phyloP scores from a whole-genome alignment of 1,140 invertebrate species.

The Cyclina sinensis region DNA sequence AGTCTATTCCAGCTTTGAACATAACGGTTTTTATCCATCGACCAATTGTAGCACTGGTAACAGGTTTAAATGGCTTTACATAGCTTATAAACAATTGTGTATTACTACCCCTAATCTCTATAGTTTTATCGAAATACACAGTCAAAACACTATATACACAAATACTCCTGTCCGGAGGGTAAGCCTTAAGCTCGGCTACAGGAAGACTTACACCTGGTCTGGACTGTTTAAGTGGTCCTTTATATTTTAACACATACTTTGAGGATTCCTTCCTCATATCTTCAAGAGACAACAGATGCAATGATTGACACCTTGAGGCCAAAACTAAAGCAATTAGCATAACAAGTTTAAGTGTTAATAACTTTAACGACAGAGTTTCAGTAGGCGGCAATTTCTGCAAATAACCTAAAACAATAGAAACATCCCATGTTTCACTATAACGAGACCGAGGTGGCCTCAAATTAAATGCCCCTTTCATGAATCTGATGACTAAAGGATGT shows the following conservation, averaged over 20 bases:
- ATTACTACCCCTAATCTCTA: background rate
- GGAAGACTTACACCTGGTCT: background rate
- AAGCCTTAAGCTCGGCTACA: background rate
- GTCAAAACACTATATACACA: slow-evolving; percentile 15
- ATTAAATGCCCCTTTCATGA: slow-evolving; percentile 66
- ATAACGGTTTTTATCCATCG: slow-evolving; percentile 59
- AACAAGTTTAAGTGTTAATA: slow-evolving; percentile 50
- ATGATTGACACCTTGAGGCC: slow-evolving; percentile 15
- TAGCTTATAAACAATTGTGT: slow-evolving; percentile 40
- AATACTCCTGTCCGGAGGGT: background rate
- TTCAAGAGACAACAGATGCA: slow-evolving; percentile 15
- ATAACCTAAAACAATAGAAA: slow-evolving; percentile 52
- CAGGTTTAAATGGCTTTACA: slow-evolving; percentile 50
- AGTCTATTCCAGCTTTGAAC: background rate
- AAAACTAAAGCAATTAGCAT: slow-evolving; percentile 54
- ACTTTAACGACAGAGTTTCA: slow-evolving; percentile 31
- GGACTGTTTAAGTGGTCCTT: background rate
- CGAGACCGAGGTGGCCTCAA: slow-evolving; percentile 27
- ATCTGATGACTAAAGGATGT: slow-evolving; percentile 51
- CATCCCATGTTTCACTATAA: slow-evolving; percentile 64
- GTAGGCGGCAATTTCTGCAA: background rate
- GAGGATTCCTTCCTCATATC: slow-evolving; percentile 26
- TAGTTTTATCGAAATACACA: slow-evolving; percentile 3
- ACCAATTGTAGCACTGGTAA: slow-evolving; percentile 44
- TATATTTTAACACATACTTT: slow-evolving; percentile 22